Base-by-base conservation (phyloP, 2,113 vertebrate genomes). In the Stigmatopora nigra region DNA sequence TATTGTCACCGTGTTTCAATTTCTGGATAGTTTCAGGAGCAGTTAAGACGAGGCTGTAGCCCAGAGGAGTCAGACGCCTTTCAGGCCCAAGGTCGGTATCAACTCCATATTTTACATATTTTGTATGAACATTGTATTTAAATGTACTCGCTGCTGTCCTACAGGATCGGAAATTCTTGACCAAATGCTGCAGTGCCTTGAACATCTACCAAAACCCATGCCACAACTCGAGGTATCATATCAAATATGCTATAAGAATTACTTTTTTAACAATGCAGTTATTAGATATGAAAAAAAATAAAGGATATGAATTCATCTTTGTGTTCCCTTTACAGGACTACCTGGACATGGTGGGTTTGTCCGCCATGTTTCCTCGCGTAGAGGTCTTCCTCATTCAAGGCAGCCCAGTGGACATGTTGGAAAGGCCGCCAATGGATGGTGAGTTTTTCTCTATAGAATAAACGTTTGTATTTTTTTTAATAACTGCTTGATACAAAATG, bases 311-410 rank as follows among this genome's bases (percentile, higher is more conserved):
- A 52, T 12, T 20, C 10, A 53, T 59, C 16, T 59, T 7, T 15
- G 8, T 25, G 10, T 22, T 20, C 12, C 19, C 41, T 22, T 15
- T 20, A 10, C n/a, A 93, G 92, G 92, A 93, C 72, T 92, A 91
- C 78, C 78, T 93, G 70, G 91, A 93, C 81, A 81, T 87, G 72
- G 72, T 90, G 68, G 90, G 91, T 38, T 75, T 93, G 59, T 93
- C 91, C 0, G 76, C 71, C 1, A 83, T 92, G 70, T 93, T 91
- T 75, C 92, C 91, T 46, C 88, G 92, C 22, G 92, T 93, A 4
- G 92, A 93, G 65, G 89, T 93, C 64, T 93, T 90, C 70, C 87
- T 92, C 47, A 92, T 93, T 73, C 90, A 93, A 57, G 90, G 90
- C 47, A 90, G 90, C 63, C 89, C 92, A 3, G 88, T 92, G 62